phyloP scores from a whole-genome alignment of 2,113 vertebrate species.

The Haemorhous mexicanus region DNA sequence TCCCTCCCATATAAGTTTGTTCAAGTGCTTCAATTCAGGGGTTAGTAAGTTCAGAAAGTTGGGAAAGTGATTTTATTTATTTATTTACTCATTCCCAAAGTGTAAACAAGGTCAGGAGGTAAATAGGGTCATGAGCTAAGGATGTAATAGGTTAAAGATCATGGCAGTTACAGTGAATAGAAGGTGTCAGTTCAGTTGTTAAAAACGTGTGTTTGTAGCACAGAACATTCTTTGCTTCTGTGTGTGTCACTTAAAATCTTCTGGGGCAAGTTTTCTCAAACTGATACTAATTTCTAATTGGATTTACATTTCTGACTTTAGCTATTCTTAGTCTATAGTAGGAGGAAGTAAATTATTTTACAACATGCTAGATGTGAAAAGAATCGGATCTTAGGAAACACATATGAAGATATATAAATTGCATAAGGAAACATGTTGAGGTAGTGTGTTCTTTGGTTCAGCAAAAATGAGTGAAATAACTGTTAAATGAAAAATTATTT shows the following conservation, averaged over 20 bases:
- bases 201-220: background rate
- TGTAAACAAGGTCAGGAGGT: background rate
- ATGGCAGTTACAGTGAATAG: fast-evolving
- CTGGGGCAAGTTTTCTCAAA: background rate
- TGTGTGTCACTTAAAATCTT: background rate
- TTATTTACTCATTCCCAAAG: background rate
- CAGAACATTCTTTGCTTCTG: background rate
- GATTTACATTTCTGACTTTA: background rate
- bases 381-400: background rate
- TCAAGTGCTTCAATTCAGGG: background rate
- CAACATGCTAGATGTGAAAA: background rate
- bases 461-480: background rate
- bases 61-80: background rate
- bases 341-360: background rate
- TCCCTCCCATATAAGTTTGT: background rate
- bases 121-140: background rate
- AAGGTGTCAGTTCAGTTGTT: background rate
- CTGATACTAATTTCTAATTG: background rate
- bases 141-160: background rate
- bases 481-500: background rate
- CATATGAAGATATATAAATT: background rate
- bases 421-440: background rate
- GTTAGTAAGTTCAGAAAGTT: background rate
- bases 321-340: background rate
- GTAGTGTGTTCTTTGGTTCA: background rate